Evolutionary conservation across 2,797 vertebrate genomes (phyloP).

Genomic region (Helostoma temminkii): DNA sequence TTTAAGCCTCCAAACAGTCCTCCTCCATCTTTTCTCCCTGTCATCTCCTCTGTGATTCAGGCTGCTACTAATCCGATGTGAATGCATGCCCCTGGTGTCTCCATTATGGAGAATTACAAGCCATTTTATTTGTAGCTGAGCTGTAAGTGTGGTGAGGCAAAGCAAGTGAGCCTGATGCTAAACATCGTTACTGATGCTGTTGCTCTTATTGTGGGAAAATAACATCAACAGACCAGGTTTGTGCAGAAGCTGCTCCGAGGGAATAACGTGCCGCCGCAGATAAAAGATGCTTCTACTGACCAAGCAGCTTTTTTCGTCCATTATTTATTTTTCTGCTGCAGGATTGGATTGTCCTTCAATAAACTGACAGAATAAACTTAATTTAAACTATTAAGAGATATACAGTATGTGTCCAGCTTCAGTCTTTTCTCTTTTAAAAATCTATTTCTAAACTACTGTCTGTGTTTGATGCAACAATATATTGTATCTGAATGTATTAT

Average conservation of each 20-base stretch:
- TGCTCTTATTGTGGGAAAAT: conserved; percentile 29
- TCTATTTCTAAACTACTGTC: no score
- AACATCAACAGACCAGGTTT: conserved; percentile 23
- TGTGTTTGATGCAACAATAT: no score
- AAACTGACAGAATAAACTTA: background rate
- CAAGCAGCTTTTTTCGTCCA: background rate
- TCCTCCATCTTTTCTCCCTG: conserved; percentile 5
- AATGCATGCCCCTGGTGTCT: conserved; percentile 47
- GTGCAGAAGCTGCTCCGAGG: conserved; percentile 22
- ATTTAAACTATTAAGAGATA: background rate
- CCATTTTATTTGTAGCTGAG: conserved; percentile 26
- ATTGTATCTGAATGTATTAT: no score
- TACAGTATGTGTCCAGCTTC: no score
- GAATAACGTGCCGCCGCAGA: conserved; percentile 26
- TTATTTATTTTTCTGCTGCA: background rate
- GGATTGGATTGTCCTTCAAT: background rate
- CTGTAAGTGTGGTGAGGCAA: background rate
- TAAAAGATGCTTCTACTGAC: conserved; percentile 23
- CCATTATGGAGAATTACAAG: conserved; percentile 43
- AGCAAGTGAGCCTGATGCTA: conserved; percentile 4
- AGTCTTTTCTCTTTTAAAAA: no score
- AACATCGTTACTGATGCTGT: conserved; percentile 10
- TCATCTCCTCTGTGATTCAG: conserved; percentile 15
- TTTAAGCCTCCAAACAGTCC: conserved; percentile 3
- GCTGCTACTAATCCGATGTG: conserved; percentile 40